phyloP scores from a whole-genome alignment of 2,888 invertebrate genomes.

The Spilarctia lutea region DNA sequence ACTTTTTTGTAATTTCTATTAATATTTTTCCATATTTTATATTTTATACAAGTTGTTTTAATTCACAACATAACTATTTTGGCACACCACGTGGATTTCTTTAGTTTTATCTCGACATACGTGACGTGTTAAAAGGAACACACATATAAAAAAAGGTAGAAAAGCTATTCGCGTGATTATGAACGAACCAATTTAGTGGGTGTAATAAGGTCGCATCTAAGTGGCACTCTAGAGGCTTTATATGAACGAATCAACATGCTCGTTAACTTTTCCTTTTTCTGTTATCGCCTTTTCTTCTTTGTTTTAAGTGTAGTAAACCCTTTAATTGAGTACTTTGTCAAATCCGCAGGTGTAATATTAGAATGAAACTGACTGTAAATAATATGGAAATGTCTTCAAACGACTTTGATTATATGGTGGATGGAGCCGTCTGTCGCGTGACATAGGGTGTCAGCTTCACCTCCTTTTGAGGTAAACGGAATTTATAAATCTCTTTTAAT shows the following conservation, averaged over 20 bases:
- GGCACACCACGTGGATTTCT: neutral
- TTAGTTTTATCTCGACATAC: neutral
- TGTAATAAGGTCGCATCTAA: neutral
- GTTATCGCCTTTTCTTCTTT: neutral
- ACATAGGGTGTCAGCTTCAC: neutral
- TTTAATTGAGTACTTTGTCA: neutral
- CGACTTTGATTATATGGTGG: neutral
- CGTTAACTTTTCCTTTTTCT: neutral
- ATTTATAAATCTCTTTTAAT: neutral
- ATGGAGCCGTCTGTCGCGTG: neutral
- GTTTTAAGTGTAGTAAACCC: neutral
- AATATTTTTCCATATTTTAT: too few relatives aligned
- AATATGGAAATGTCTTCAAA: neutral
- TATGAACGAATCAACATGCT: neutral
- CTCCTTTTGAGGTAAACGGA: neutral
- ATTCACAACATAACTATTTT: neutral
- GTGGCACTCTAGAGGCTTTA: neutral
- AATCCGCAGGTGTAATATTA: neutral
- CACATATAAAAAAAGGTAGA: neutral
- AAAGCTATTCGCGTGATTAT: constrained; percentile 3
- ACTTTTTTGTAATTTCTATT: too few relatives aligned
- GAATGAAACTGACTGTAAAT: neutral
- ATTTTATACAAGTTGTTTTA: neutral
- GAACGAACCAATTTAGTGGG: neutral
- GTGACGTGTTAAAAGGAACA: neutral